Conservation (phyloP, 2,113 vertebrate genomes). For the Proterorhinus semilunaris region DNA sequence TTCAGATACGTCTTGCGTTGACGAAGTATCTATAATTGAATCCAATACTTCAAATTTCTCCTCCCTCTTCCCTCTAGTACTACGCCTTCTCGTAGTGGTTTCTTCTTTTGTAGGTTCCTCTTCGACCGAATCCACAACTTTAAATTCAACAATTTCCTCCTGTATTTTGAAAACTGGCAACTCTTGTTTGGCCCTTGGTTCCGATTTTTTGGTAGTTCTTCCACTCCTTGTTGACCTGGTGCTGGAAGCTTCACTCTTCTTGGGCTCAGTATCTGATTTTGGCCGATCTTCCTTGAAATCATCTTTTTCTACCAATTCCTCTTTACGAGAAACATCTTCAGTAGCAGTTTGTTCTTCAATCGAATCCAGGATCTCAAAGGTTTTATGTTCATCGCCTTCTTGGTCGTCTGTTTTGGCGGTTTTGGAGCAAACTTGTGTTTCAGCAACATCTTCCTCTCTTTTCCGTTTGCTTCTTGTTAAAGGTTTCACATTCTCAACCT, state of each 20-base stretch:
- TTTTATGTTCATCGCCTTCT: constrained; percentile 5
- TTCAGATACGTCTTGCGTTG: too few species aligned
- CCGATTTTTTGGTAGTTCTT: neutral
- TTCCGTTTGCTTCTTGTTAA: neutral
- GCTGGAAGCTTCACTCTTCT: neutral
- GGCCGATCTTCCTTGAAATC: constrained; percentile 32
- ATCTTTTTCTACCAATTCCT: constrained; percentile 28
- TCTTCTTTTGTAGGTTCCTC: constrained; percentile 16
- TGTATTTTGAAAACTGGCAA: neutral
- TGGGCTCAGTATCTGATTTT: constrained; percentile 4
- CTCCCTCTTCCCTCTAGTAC: constrained; percentile 32
- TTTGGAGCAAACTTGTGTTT: neutral
- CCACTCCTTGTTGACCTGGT: constrained; percentile 16
- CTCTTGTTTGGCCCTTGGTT: neutral
- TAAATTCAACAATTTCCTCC: constrained; percentile 15
- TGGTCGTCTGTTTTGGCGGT: neutral
- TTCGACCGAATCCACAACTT: constrained; percentile 42
- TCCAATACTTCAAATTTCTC: constrained; percentile 21
- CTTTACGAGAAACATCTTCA: neutral
- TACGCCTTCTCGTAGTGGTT: constrained; percentile 16
- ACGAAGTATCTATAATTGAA: too few species aligned
- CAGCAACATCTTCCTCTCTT: neutral
- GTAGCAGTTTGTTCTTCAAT: constrained; percentile 17
- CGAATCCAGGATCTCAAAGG: constrained; percentile 42
- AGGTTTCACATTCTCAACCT: neutral